Base-by-base conservation (phyloP, 92 coral and sea anemone species). In the Zoanthus solanderi region DNA sequence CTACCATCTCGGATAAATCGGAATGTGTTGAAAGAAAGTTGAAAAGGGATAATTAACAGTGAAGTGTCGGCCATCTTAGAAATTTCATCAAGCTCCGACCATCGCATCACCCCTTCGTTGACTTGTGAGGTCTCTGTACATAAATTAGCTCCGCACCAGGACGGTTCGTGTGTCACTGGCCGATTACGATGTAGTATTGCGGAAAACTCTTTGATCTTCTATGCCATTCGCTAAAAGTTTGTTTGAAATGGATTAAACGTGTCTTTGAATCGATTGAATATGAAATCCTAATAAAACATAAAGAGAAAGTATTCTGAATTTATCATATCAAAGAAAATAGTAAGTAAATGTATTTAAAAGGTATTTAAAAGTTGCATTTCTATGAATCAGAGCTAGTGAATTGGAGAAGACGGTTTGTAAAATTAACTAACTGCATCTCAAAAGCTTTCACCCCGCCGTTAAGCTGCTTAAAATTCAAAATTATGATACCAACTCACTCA, bases 161-260 rank as follows among this genome's bases (percentile, higher is more conserved):
- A 31, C 46, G 8, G 52, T 44, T 80, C 58, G 46, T 2, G 29
- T 77, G 45, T 65, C 44, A 9, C 5, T 65, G 60, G 46, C 14
- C 67, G 58, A 45, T 81, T 81, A 47, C 61, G 65, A 80, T 80
- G 75, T 63, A 23, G 32, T 12, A 61, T 1, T 42, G 71, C 84
- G 85, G 85, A 81, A 29, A 81, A 45, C 85, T 13, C 75, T 81
- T 81, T 81, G 85, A 81, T 81, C 85, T 81, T 81, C 75, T 66
- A 12, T 71, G 75, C 61, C 65, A 67, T 68, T 66, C 76, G 85
- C 73, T 81, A 50, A 69, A 81, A 79, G 61, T 45, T 66, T 81
- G 42, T 81, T 81, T 81, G 76, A 75, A 81, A 67, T 81, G 85
- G 85, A 81, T 81, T 81, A 81, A 47, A 47, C 23, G 46, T n/a